These are phyloP conservation scores for Syngnathus floridae DNA, from an alignment of 2,113 vertebrate genomes.

Conservation along the genomic window DNA sequence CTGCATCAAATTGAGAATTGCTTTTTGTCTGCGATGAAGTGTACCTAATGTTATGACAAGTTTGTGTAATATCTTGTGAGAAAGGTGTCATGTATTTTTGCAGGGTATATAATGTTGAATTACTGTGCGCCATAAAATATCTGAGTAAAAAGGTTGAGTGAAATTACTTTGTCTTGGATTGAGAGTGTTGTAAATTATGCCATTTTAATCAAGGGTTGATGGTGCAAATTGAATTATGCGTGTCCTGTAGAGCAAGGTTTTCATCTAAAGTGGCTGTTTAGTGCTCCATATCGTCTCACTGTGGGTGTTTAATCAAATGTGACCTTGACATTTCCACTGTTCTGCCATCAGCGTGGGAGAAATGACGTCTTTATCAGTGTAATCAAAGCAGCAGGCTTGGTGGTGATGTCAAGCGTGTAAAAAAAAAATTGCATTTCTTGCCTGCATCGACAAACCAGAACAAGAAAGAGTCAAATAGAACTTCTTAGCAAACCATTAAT, in stretches of 20 bases:
- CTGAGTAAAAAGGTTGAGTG: not conserved
- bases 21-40: not conserved
- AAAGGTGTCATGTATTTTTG: not conserved
- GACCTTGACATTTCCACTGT: conserved; percentile 10
- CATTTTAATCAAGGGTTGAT: conserved; percentile 8
- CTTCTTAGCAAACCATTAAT: not conserved
- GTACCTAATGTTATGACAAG: not conserved
- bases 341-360: not conserved
- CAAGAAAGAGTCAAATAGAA: not conserved
- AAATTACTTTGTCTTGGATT: conserved; percentile 3
- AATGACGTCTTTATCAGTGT: conserved; percentile 3
- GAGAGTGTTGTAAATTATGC: conserved; percentile 2
- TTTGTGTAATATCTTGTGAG: not conserved
- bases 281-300: not conserved
- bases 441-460: not conserved
- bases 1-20: not conserved
- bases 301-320: conserved; percentile 7
- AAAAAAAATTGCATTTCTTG: not conserved
- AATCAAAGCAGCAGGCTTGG: conserved; percentile 5
- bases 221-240: conserved; percentile 10
- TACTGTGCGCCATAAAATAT: not conserved
- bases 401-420: conserved; percentile 5
- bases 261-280: conserved; percentile 7
- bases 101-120: not conserved
- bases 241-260: conserved; percentile 1